phyloP scores from a whole-genome alignment of 2,113 vertebrate genomes.

The Oreochromis aureus region DNA sequence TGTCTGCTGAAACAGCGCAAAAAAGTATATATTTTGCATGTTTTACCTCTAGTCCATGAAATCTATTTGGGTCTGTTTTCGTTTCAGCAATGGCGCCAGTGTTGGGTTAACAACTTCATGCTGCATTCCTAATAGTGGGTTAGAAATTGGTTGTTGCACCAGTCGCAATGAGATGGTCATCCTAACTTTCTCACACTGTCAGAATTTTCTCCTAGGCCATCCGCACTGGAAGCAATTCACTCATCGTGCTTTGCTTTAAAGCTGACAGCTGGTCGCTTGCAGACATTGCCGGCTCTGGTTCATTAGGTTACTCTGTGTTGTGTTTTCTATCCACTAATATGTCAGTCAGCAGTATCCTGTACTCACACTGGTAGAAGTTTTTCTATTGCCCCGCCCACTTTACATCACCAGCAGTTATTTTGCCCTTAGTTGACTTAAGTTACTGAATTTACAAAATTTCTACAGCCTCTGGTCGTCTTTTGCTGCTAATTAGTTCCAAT shows the following conservation, averaged over 20 bases:
- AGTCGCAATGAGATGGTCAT: neutral
- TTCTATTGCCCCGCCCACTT: neutral
- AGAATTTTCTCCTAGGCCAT: neutral
- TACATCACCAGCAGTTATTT: neutral
- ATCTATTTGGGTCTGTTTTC: neutral
- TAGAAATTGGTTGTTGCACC: neutral
- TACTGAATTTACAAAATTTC: neutral
- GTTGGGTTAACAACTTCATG: neutral
- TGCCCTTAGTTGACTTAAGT: neutral
- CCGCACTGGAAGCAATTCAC: neutral
- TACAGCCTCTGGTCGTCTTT: neutral
- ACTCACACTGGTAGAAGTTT: neutral
- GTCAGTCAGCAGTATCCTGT: neutral
- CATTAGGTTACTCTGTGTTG: neutral
- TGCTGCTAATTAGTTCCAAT: fast-evolving
- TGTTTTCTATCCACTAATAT: neutral
- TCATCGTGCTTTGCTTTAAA: fast-evolving
- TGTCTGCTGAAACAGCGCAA: neutral
- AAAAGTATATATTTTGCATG: neutral
- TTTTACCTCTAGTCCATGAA: neutral
- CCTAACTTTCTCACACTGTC: neutral
- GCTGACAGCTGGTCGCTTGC: neutral
- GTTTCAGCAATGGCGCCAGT: neutral
- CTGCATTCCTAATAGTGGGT: neutral
- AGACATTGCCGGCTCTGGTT: neutral